These are phyloP conservation scores for Lordiphosa clarofinis DNA, from an alignment of 1,140 invertebrate genomes.

Conservation along the genomic window DNA sequence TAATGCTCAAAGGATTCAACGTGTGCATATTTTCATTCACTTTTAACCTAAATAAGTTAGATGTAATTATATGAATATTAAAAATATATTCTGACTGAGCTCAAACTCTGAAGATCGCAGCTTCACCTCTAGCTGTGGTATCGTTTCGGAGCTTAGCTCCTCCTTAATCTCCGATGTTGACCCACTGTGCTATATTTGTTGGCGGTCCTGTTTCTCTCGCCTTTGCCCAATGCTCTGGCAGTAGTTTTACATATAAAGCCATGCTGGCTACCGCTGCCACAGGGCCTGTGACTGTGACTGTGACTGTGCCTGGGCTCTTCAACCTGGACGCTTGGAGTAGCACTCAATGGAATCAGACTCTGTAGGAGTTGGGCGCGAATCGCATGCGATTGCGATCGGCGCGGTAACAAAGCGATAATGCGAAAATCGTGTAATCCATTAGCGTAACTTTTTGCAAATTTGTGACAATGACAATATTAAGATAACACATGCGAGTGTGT, in stretches of 20 bases:
- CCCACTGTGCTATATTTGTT: constrained; percentile 34
- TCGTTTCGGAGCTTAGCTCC: too few relatives aligned
- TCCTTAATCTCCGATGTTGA: too few relatives aligned
- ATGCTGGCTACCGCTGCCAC: constrained; percentile 43
- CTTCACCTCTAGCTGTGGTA: too few relatives aligned
- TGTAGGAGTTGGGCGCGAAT: constrained; percentile 23
- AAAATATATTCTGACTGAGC: too few relatives aligned
- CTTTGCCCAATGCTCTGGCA: constrained; percentile 39
- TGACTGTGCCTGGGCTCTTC: neutral
- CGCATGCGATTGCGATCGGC: constrained; percentile 76
- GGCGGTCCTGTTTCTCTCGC: constrained; percentile 31
- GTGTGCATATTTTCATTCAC: too few relatives aligned
- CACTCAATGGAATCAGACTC: neutral
- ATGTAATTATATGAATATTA: too few relatives aligned
- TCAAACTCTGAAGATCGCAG: too few relatives aligned
- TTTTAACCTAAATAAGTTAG: too few relatives aligned
- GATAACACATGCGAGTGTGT: constrained; percentile 57
- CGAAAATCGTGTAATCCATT: constrained; percentile 80
- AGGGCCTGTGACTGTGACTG: constrained; percentile 5
- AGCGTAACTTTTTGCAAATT: constrained; percentile 79
- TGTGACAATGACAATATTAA: constrained; percentile 80
- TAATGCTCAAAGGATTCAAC: too few relatives aligned
- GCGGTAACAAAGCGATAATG: constrained; percentile 79
- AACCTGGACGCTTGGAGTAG: neutral
- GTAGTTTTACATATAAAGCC: constrained; percentile 74